Evolutionary conservation across 2,888 invertebrate genomes (phyloP), one percentile per base, ranked within the genome.

Genomic region (Lepidochitona cinerea): DNA sequence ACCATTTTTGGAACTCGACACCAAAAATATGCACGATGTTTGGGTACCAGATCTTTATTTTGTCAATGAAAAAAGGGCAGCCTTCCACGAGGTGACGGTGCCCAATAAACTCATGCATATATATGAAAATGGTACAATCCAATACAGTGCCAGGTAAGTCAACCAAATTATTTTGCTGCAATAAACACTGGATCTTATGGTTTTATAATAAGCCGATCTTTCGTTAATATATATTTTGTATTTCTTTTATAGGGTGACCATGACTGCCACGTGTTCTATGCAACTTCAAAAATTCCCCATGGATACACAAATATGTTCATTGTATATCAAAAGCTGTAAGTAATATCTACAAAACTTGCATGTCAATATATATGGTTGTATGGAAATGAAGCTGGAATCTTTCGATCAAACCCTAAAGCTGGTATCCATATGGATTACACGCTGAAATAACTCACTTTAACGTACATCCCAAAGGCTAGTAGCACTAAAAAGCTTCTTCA

Each of bases 21-120:
- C 78, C 37, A 84, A 83, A 71, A 73, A 81, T 53, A 86, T 86
- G 77, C 72, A 79, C 14, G 81, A 81, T 36, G 81, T 87, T 18
- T 88, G 88, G 88, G 85, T 87, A 4, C 88, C 88, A 2, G 88
- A 88, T 70, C 83, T 86, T 4, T 87, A 83, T 76, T 87, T 85
- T 76, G 76, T 82, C n/a, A 88, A 88, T 71, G 88, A 88, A 75
- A 88, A 88, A 75, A 80, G 81, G 59, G 87, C 86, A 0, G 75
- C 76, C 26, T 84, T 88, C 72, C 88, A 88, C 73, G 73, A 80
- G 54, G 86, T 88, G 18, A 88, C 88, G 3, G 83, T 87, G 9
- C 88, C 88, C 14, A 88, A 88, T 71, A 81, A 83, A 70, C 79
- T 88, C 75, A 83, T 88, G 83, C 86, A 87, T 68, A 78, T 88